A percentile compares a stretch with the other conserved stretches of the same genome.
phyloP scores from a whole-genome alignment of 2,888 invertebrate species.

The Eilema sororculum region DNA sequence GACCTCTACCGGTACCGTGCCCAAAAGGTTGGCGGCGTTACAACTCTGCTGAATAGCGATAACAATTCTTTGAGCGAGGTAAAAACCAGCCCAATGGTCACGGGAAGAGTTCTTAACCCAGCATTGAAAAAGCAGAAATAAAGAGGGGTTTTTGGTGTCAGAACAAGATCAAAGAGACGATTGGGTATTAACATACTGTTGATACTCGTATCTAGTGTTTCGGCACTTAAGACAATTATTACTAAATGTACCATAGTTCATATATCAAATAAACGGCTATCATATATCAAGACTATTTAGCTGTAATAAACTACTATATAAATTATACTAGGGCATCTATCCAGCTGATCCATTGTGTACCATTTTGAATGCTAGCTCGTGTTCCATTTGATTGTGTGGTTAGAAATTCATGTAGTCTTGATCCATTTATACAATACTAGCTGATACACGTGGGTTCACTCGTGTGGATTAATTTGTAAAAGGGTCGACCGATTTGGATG shows the following conservation, averaged over 20 bases:
- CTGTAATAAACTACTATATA: conserved; percentile 23
- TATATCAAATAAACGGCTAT: conserved; percentile 24
- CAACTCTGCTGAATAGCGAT: no score
- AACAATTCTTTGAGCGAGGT: no score
- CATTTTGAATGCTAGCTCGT: conserved; percentile 8
- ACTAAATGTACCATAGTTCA: conserved; percentile 6
- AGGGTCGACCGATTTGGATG: neutral
- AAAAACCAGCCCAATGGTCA: no score
- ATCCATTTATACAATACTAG: neutral
- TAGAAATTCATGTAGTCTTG: neutral
- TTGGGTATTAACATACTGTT: neutral
- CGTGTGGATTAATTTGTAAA: neutral
- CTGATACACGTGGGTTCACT: neutral
- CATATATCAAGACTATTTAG: conserved; percentile 18
- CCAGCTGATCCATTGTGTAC: neutral
- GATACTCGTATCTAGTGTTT: neutral
- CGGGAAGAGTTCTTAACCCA: no score
- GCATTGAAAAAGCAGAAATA: no score
- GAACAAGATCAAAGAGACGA: no score
- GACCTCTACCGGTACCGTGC: no score
- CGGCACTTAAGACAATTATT: conserved; percentile 10
- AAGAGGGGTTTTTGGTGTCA: no score
- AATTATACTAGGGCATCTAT: conserved; percentile 15
- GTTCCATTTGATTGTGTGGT: conserved; percentile 14
- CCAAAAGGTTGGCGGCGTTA: no score